Percentiles rank a stretch among this genome's conserved stretches.
Conservation (phyloP, 2,888 invertebrate species). For the Drosophila diplacantha region DNA sequence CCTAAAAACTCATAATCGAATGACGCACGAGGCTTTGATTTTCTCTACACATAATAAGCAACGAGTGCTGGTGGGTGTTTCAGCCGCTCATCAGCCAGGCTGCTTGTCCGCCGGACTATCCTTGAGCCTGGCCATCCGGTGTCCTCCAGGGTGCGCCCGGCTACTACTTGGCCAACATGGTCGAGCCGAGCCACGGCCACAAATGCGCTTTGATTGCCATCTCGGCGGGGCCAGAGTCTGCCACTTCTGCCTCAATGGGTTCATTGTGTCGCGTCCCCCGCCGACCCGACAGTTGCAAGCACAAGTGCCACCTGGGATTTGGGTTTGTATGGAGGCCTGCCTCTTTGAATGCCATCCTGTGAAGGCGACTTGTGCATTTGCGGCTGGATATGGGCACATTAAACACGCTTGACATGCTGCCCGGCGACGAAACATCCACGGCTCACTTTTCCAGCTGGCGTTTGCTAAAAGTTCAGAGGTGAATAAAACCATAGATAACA, state of each 20-base stretch:
- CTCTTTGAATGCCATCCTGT: conserved; percentile 56
- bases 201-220: conserved; percentile 65
- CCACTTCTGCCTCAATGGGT: conserved; percentile 51
- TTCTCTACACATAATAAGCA: conserved; percentile 21
- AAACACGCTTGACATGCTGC: conserved; percentile 59
- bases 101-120: conserved; percentile 47
- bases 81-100: conserved; percentile 30
- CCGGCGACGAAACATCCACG: conserved; percentile 35
- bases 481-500: conserved; percentile 59
- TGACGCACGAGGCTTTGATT: conserved; percentile 63
- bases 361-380: conserved; percentile 44
- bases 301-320: conserved; percentile 43
- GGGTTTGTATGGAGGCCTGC: conserved; percentile 17
- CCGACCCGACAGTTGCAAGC: conserved; percentile 12
- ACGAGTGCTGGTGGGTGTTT: conserved; percentile 7
- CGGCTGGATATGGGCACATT: conserved; percentile 42
- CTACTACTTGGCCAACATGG: conserved; percentile 7
- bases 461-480: conserved; percentile 67
- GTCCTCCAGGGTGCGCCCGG: conserved; percentile 41
- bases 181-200: conserved; percentile 38
- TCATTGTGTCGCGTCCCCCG: conserved; percentile 52
- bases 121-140: conserved; percentile 40
- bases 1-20: conserved; percentile 63
- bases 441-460: conserved; percentile 40
- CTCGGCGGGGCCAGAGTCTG: conserved; percentile 22